These are phyloP conservation scores for Raja brachyura DNA, from an alignment of 2,113 vertebrate species.

Conservation along the genomic window DNA sequence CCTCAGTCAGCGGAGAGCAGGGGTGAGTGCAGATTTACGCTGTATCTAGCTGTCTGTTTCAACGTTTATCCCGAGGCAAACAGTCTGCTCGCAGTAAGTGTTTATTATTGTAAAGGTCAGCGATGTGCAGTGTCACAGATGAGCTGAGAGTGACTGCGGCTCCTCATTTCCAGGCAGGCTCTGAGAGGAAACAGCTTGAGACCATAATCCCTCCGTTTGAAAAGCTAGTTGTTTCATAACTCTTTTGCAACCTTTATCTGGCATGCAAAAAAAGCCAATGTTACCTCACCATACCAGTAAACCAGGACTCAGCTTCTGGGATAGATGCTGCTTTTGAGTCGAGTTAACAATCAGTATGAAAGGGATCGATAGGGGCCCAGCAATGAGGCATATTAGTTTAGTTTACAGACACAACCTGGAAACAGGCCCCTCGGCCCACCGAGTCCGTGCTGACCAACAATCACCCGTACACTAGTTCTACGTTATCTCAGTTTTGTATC, in stretches of 20 bases:
- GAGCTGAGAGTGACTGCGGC: neutral
- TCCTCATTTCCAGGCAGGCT: neutral
- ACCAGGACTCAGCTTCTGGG: neutral
- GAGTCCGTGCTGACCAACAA: too few relatives aligned
- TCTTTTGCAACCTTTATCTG: neutral
- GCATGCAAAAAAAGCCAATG: neutral
- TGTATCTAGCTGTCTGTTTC: neutral
- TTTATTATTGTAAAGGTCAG: neutral
- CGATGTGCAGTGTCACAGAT: neutral
- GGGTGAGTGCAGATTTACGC: neutral
- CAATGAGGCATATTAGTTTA: neutral
- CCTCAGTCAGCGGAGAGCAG: neutral
- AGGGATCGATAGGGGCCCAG: neutral
- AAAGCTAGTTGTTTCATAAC: neutral
- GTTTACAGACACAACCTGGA: too few relatives aligned
- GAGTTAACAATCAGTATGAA: neutral
- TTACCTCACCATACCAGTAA: neutral
- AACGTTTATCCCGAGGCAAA: neutral
- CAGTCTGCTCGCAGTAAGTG: neutral
- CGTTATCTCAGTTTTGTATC: too few relatives aligned
- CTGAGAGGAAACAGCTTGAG: neutral
- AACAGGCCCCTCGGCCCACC: too few relatives aligned
- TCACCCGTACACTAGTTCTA: too few relatives aligned
- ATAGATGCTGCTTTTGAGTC: neutral
- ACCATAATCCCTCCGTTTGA: neutral